Conservation (phyloP, 2,888 invertebrate genomes). For the Stenurella melanura region DNA sequence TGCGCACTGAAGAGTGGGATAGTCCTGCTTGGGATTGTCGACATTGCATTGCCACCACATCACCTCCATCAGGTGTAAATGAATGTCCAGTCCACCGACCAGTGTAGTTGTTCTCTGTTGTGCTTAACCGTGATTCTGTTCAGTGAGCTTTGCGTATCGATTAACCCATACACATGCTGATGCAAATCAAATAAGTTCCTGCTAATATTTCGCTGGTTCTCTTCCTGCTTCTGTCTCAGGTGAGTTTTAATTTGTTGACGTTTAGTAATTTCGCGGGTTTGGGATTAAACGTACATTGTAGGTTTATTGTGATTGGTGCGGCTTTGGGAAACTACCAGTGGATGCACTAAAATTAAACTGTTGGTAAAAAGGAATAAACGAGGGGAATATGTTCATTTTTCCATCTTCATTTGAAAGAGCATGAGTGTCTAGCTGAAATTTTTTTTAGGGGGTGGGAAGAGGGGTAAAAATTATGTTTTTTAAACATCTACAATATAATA, state of each 20-base stretch:
- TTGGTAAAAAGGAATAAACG: no score
- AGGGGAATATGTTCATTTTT: no score
- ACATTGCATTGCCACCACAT: constrained; percentile 13
- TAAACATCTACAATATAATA: no score
- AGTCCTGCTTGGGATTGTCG: background rate
- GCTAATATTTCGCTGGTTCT: background rate
- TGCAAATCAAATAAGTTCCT: background rate
- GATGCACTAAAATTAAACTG: no score
- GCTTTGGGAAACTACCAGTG: no score
- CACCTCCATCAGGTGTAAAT: constrained; percentile 25
- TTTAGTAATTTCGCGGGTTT: background rate
- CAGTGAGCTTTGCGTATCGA: constrained; percentile 4
- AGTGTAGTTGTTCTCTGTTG: constrained; percentile 16
- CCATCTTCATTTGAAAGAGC: no score
- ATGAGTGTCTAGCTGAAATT: no score
- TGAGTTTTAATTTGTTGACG: constrained; percentile 14
- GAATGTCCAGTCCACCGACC: constrained; percentile 19
- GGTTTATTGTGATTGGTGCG: background rate
- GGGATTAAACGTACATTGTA: background rate
- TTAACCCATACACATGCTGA: constrained; percentile 10
- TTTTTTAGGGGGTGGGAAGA: no score
- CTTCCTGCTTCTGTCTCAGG: background rate
- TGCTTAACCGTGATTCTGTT: constrained; percentile 3
- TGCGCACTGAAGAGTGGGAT: constrained; percentile 1
- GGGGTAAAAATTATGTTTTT: no score